phyloP scores from a whole-genome alignment of 2,888 invertebrate genomes.

The Pelosia muscerda region DNA sequence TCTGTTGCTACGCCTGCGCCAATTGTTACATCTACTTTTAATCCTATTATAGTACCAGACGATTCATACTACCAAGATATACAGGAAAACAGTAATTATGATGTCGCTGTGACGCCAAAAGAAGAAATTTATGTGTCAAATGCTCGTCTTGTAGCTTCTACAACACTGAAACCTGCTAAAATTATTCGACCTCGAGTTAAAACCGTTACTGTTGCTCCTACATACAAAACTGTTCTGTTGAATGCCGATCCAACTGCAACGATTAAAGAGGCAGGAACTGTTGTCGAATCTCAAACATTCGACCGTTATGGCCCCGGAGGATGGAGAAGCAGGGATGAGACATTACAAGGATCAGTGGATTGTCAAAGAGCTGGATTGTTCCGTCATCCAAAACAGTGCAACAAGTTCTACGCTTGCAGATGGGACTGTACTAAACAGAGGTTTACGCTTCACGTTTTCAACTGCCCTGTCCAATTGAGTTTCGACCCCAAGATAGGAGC shows the following conservation, averaged over 20 bases:
- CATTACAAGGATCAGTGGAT: constrained; percentile 87
- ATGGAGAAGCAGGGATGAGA: constrained; percentile 86
- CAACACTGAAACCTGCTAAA: constrained; percentile 69
- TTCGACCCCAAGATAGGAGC: constrained; percentile 92
- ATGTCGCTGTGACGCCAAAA: constrained; percentile 65
- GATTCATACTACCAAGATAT: constrained; percentile 82
- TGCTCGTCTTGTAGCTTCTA: constrained; percentile 64
- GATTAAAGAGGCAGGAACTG: constrained; percentile 54
- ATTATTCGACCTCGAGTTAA: constrained; percentile 74
- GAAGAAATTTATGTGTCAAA: constrained; percentile 67
- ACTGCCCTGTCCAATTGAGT: constrained; percentile 92
- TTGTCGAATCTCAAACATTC: constrained; percentile 79
- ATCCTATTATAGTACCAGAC: constrained; percentile 83
- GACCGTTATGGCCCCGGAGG: constrained; percentile 89
- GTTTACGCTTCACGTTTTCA: constrained; percentile 91
- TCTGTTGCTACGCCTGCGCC: constrained; percentile 64
- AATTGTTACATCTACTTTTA: constrained; percentile 73
- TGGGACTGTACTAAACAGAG: constrained; percentile 92
- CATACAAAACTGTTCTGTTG: constrained; percentile 75
- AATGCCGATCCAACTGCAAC: constrained; percentile 64
- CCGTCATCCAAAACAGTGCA: constrained; percentile 92
- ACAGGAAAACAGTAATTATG: constrained; percentile 66
- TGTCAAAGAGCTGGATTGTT: constrained; percentile 88
- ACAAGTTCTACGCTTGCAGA: constrained; percentile 93
- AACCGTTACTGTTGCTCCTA: constrained; percentile 77